Evolutionary conservation across 2,113 vertebrate genomes (phyloP).

Genomic region (Danio rerio): GRCz12tu NC_133195.1:24341001-24341500

Average conservation of each 20-base stretch:
- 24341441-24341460: background rate
- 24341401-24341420: background rate
- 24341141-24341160: background rate
- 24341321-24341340: background rate
- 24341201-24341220: slow-evolving; percentile 15
- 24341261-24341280: background rate
- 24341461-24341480: background rate
- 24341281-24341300: background rate
- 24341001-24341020: too few species aligned
- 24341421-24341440: background rate
- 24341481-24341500: background rate
- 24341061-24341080: too few species aligned
- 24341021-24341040: too few species aligned
- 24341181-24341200: slow-evolving; percentile 23
- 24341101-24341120: too few species aligned
- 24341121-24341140: too few species aligned
- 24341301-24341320: background rate
- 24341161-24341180: background rate
- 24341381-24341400: background rate
- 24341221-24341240: background rate
- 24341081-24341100: too few species aligned
- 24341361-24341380: background rate
- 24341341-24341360: background rate
- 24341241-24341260: slow-evolving; percentile 6
- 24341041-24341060: too few species aligned